Evolutionary conservation across 2,113 vertebrate species (phyloP).

Genomic region (Thalassoma bifasciatum): DNA sequence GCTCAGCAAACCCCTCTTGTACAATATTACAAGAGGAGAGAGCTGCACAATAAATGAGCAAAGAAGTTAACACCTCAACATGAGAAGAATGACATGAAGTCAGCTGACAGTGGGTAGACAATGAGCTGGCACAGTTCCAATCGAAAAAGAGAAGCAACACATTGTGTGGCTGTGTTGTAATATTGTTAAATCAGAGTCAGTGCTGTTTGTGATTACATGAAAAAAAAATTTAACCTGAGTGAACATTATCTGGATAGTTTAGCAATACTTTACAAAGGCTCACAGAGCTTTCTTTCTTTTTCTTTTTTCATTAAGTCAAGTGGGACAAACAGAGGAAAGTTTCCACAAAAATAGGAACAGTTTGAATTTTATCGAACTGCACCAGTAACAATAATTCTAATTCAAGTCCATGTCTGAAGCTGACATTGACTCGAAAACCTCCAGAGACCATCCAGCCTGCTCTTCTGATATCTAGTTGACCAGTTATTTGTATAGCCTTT

Average conservation of each 20-base stretch:
- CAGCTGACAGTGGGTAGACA: constrained; percentile 6
- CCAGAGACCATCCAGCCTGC: constrained; percentile 46
- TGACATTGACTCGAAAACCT: constrained; percentile 42
- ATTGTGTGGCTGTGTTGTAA: neutral
- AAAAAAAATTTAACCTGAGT: neutral
- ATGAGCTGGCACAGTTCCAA: neutral
- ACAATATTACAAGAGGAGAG: constrained; percentile 2
- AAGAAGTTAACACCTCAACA: neutral
- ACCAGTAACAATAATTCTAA: constrained; percentile 70
- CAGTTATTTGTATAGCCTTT: constrained; percentile 59
- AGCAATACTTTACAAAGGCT: neutral
- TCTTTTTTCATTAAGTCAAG: neutral
- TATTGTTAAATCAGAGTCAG: neutral
- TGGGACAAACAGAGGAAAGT: neutral
- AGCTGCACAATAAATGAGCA: constrained; percentile 1
- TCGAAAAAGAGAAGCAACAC: neutral
- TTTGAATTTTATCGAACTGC: no score
- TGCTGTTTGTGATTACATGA: neutral
- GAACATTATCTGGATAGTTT: neutral
- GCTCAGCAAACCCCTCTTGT: constrained; percentile 5
- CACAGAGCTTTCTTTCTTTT: neutral
- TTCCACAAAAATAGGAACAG: constrained; percentile 31
- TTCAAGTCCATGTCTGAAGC: constrained; percentile 52
- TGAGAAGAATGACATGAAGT: neutral
- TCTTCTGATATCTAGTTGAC: constrained; percentile 46